Evolutionary conservation across 2,113 vertebrate genomes (phyloP), one percentile per base, ranked within the genome.

Genomic region (Climacteris rufus): DNA sequence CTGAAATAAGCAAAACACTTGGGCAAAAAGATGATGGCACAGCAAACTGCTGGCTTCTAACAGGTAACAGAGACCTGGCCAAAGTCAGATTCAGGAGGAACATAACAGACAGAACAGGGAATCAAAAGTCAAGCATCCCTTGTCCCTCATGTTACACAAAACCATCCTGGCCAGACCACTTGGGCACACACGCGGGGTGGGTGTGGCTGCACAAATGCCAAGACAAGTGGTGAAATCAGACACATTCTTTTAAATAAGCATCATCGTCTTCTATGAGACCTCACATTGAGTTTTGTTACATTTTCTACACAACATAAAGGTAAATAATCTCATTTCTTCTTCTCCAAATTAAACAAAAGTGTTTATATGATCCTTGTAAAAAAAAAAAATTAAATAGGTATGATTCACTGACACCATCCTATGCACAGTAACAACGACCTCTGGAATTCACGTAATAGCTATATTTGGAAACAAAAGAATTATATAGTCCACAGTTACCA

Each of bases 121-220:
- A 66, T 91, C 21, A 22, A 40, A 86, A 57, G 27, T 50, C 68
- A 89, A 66, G 30, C 1, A 12, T 9, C 50, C 28, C 13, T 47
- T 18, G 23, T 59, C 53, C 72, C 52, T 60, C 44, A n/a, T 0
- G 1, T 76, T 28, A 30, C 56, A 65, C 16, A 13, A 27, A 37
- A 33, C 0, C 0, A 45, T 21, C 44, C 42, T 5, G 17, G 30
- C 30, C 87, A 76, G 68, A 59, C 14, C 18, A 13, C 39, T 28
- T 6, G 0, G 0, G 53, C 35, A 39, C 56, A 86, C 14, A 4
- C 44, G 11, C 2, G 3, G 6, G 6, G 39, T 8, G 15, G 27
- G 13, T 37, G 35, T 4, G 30, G 52, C 82, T 75, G 52, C n/a
- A 16, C 2, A 4, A 78, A 53, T 10, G 17, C 37, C 20, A 47